phyloP scores from a whole-genome alignment of 1,140 invertebrate species.

The Papilio helenus region DNA sequence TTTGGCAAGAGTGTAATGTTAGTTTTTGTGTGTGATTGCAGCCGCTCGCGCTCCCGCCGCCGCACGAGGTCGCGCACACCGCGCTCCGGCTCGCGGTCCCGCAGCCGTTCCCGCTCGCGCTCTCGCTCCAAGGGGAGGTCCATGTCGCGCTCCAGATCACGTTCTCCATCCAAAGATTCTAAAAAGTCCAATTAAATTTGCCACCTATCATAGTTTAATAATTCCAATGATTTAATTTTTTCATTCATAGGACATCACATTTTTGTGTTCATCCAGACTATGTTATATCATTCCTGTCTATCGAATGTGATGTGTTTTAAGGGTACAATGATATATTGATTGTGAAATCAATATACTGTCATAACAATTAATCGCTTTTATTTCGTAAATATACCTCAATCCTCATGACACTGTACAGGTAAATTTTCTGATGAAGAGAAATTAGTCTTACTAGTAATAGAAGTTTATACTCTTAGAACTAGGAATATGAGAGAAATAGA shows the following conservation, averaged over 20 bases:
- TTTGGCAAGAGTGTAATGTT: neutral
- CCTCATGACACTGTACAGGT: neutral
- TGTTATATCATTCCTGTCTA: conserved; percentile 41
- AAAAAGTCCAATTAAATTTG: conserved; percentile 74
- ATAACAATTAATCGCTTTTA: conserved; percentile 51
- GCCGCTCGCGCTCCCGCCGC: conserved; percentile 70
- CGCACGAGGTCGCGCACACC: conserved; percentile 73
- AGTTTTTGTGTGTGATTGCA: conserved; percentile 47
- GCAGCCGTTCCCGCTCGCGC: conserved; percentile 71
- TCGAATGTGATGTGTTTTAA: conserved; percentile 40
- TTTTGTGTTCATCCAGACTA: conserved; percentile 34
- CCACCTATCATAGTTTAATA: conserved; percentile 37
- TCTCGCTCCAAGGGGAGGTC: conserved; percentile 77
- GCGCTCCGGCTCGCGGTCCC: conserved; percentile 71
- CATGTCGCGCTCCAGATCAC: conserved; percentile 74
- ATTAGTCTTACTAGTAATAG: neutral
- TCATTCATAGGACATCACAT: conserved; percentile 43
- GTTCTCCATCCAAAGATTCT: conserved; percentile 77
- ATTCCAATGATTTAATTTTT: conserved; percentile 43
- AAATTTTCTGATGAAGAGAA: neutral
- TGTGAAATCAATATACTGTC: conserved; percentile 62
- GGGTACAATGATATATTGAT: conserved; percentile 59
- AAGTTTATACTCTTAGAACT: too few species aligned
- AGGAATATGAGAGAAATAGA: too few species aligned
- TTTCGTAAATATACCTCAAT: conserved; percentile 20